Evolutionary conservation across 2,888 invertebrate genomes (phyloP), one percentile per base, ranked within the genome.

Genomic region (Pycnomerus fuliginosus): DNA sequence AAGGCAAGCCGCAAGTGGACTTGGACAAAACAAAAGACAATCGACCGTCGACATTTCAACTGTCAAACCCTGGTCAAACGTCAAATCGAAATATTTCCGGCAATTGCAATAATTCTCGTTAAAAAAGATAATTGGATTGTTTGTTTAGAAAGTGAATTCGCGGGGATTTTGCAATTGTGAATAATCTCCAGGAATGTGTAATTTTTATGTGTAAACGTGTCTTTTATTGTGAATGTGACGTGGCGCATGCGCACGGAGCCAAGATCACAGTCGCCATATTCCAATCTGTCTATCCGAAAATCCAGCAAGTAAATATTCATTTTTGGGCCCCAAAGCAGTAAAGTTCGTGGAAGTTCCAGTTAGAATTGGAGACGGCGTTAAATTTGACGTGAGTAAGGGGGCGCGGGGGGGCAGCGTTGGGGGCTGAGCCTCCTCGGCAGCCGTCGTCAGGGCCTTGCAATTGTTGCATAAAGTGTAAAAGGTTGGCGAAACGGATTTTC

Each of bases 191-290:
- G n/a, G n/a, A n/a, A n/a, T n/a, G n/a, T n/a, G n/a, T n/a, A n/a
- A n/a, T n/a, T n/a, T n/a, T n/a, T n/a, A n/a, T n/a, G n/a, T n/a
- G n/a, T n/a, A n/a, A n/a, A n/a, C n/a, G n/a, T n/a, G n/a, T n/a
- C n/a, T n/a, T n/a, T n/a, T n/a, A n/a, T n/a, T n/a, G n/a, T n/a
- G n/a, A n/a, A n/a, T n/a, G n/a, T n/a, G n/a, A n/a, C n/a, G n/a
- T 20, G 20, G 57, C 64, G 63, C 58, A 51, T 60, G 69, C 69
- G 69, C 65, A 60, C 44, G 49, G 57, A 56, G 65, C 61, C 50
- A 46, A 59, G 59, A 64, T 65, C 63, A 60, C 51, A 68, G 72
- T 72, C 71, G 73, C 73, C 73, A 73, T 73, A 73, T 73, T 73
- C 68, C 56, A 69, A 69, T 69, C 71, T 69, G 71, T 69, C 70